Conservation (phyloP, 1,140 invertebrate species). For the Calliopsis andreniformis region DNA sequence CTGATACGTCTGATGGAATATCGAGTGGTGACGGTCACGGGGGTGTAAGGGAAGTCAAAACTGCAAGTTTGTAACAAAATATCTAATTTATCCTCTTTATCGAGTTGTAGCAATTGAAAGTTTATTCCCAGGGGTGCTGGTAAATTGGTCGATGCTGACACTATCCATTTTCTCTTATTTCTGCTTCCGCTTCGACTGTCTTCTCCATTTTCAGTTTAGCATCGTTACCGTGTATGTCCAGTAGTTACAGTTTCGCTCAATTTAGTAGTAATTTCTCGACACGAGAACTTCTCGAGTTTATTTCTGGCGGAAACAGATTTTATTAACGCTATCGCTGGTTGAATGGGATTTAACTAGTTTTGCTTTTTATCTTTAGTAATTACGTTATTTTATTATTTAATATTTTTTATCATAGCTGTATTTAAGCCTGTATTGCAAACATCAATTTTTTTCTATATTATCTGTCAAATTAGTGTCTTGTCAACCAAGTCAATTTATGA, state of each 20-base stretch:
- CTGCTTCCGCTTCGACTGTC: background rate
- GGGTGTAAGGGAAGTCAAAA: conserved; percentile 22
- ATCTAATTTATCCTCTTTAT: conserved; percentile 58
- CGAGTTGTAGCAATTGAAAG: conserved; percentile 60
- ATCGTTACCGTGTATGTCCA: background rate
- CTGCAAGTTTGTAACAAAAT: conserved; percentile 49
- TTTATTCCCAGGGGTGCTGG: conserved; percentile 29
- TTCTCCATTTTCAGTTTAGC: conserved; percentile 14
- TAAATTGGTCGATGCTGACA: conserved; percentile 31
- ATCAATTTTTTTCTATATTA: too few species aligned
- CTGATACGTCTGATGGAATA: conserved; percentile 8
- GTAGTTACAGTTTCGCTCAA: conserved; percentile 3
- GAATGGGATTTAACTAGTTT: too few species aligned
- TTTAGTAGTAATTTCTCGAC: conserved; percentile 24
- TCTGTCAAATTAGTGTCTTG: too few species aligned
- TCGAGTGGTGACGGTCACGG: background rate
- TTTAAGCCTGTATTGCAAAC: too few species aligned
- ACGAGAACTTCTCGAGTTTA: background rate
- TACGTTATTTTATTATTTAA: too few species aligned
- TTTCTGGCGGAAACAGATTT: background rate
- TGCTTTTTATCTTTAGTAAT: too few species aligned
- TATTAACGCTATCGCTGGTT: too few species aligned
- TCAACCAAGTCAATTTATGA: too few species aligned
- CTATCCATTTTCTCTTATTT: conserved; percentile 30
- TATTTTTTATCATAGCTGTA: too few species aligned